Evolutionary conservation across 2,888 invertebrate genomes (phyloP), one percentile per base, ranked within the genome.

Genomic region (Tetheella fluctuosa): DNA sequence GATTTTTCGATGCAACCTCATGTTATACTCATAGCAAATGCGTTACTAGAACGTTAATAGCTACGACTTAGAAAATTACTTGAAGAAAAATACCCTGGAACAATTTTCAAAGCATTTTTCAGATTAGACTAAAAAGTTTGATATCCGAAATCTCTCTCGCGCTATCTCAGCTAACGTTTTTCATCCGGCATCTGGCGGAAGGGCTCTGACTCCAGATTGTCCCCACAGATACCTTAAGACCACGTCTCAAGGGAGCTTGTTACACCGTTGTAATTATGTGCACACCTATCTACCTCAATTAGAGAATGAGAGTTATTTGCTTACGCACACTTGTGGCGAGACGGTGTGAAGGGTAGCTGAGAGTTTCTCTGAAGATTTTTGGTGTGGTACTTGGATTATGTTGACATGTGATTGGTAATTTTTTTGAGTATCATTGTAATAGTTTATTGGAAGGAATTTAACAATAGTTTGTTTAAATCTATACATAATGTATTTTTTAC

Each of bases 281-380:
- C 73, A 81, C 86, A 90, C 89, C 89, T 89, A 88, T 87, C 86
- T 85, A 75, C 75, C 80, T 83, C 86, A 89, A 89, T 90, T 88
- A 89, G 83, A 75, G 77, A 69, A 70, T 64, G 67, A 69, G 77
- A 81, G 71, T 80, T 87, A 81, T 87, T 89, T 88, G 83, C 79
- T 71, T 68, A 65, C 68, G 63, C 64, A 61, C 61, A 69, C 69
- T 75, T 76, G 67, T 69, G 71, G 79, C 79, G 77, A 77, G 76
- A 78, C 80, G 78, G 70, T 69, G 70, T 79, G 66, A 76, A 64
- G 58, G 69, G 69, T 74, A 64, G 54, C 52, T 55, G 30, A 52
- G 52, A 34, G 37, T 52, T 5, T 39, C n/a, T n/a, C 39, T 6
- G 39, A n/a, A 39, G 39, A 39, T 39, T 39, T 39, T 39, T 39